Conservation (phyloP, 2,888 invertebrate species). For the Eupithecia pulchellata region DNA sequence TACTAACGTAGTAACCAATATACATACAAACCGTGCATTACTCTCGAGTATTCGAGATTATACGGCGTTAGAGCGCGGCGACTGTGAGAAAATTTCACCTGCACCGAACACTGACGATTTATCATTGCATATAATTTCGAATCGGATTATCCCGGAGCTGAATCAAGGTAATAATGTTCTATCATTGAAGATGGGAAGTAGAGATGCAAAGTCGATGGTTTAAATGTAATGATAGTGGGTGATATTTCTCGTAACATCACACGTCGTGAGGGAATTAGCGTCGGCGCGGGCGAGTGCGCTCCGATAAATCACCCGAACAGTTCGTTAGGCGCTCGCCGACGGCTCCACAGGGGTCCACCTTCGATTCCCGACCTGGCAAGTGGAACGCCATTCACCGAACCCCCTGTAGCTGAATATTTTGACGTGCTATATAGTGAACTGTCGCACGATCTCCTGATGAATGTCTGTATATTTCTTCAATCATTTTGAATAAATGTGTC, state of each 20-base stretch:
- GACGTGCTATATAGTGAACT: constrained; percentile 74
- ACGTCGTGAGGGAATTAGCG: constrained; percentile 80
- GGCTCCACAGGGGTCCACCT: constrained; percentile 76
- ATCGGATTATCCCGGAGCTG: constrained; percentile 48
- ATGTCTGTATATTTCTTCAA: constrained; percentile 49
- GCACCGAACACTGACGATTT: constrained; percentile 64
- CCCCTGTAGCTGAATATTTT: constrained; percentile 80
- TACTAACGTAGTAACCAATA: constrained; percentile 83
- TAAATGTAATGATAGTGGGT: constrained; percentile 61
- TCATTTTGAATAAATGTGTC: constrained; percentile 23
- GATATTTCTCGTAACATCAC: constrained; percentile 74
- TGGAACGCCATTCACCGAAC: constrained; percentile 74
- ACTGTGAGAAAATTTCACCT: constrained; percentile 82
- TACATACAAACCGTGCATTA: constrained; percentile 78
- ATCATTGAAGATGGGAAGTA: constrained; percentile 41
- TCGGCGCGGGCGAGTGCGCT: constrained; percentile 64
- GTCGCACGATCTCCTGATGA: constrained; percentile 68
- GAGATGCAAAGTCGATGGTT: constrained; percentile 47
- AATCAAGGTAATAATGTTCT: constrained; percentile 45
- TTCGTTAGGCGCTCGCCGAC: constrained; percentile 80
- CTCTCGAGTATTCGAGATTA: constrained; percentile 73
- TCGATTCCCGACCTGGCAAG: constrained; percentile 77
- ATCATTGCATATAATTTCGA: constrained; percentile 50
- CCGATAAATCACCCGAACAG: constrained; percentile 77
- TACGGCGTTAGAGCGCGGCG: constrained; percentile 64